Base-by-base conservation (phyloP, 2,888 invertebrate species). In the Therioaphis trifolii region DNA sequence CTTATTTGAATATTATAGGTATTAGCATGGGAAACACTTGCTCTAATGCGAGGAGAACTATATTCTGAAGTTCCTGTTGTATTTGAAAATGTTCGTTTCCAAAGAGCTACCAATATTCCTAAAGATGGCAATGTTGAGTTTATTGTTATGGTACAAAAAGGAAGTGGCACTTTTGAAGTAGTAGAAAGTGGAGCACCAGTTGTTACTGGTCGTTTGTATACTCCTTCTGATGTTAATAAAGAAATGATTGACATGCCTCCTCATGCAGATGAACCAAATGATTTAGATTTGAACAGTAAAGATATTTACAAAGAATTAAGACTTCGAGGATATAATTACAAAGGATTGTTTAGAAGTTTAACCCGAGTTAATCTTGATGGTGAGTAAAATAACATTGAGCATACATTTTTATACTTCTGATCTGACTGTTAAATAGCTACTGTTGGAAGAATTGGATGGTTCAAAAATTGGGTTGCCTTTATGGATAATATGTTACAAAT, bases 401-500 rank as follows among this genome's bases (percentile, higher is more conserved):
- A 66, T 49, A 35, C n/a, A 12, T 14, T 35, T 68, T 21, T 66
- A 49, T 35, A 24, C 49, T 18, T 63, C 15, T 52, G 21, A 27
- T 58, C 9, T 12, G 29, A 43, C 27, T 46, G 9, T 46, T 21
- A 15, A 29, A 4, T 84, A 87, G 88, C 88, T 87, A 90, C 89
- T 3, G 89, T 89, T 1, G 92, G 91, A 1, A 89, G 89, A 29
- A 88, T 92, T 9, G 88, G 90, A 77, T 96, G 96, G 96, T 90
- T 91, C 74, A 93, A 93, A 87, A 95, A 95, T 89, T 97, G 96
- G 96, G 93, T 95, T 11, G 92, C 94, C 4, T 96, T 96, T 88
- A 92, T 97, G 89, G 97, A 97, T 89, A 94, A 94, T 52, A 93
- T 97, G 93, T 90, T 97, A 18, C 97, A 97, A 89, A 92, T 95